These are phyloP conservation scores for Pogonus chalceus DNA, from an alignment of 1,140 invertebrate genomes.

Conservation along the genomic window DNA sequence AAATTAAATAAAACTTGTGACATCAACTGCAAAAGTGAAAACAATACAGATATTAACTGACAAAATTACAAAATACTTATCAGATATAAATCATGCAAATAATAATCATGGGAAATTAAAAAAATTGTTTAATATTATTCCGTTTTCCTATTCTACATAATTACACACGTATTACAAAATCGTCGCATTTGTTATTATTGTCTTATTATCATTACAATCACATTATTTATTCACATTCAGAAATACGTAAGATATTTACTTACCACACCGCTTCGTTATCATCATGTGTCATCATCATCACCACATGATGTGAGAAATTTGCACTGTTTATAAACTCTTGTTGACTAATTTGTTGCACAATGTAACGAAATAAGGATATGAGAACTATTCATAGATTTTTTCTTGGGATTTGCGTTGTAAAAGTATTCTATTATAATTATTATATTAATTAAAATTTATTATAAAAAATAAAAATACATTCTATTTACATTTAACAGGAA, in stretches of 20 bases:
- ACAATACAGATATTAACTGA: not conserved
- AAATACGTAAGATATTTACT: not conserved
- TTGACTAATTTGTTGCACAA: not conserved
- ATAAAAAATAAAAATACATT: not conserved
- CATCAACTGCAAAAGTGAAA: constrained; percentile 4
- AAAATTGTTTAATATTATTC: constrained; percentile 13
- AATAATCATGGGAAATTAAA: not conserved
- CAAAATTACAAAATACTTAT: not conserved
- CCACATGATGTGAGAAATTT: not conserved
- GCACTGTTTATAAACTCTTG: not conserved
- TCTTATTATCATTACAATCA: not conserved
- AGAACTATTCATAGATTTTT: too few species aligned
- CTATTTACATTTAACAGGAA: not conserved
- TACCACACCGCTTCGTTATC: too few species aligned
- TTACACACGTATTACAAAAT: constrained; percentile 1
- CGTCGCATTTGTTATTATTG: constrained; percentile 3
- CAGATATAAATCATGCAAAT: too few species aligned
- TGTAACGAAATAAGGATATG: not conserved
- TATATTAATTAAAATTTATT: not conserved
- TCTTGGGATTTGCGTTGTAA: too few species aligned
- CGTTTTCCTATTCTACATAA: constrained; percentile 14
- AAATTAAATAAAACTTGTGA: constrained; percentile 2
- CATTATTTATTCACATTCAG: not conserved
- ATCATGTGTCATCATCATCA: too few species aligned
- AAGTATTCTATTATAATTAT: not conserved